Conservation (phyloP, 2,888 invertebrate species). For the Standfussiana lucernea region DNA sequence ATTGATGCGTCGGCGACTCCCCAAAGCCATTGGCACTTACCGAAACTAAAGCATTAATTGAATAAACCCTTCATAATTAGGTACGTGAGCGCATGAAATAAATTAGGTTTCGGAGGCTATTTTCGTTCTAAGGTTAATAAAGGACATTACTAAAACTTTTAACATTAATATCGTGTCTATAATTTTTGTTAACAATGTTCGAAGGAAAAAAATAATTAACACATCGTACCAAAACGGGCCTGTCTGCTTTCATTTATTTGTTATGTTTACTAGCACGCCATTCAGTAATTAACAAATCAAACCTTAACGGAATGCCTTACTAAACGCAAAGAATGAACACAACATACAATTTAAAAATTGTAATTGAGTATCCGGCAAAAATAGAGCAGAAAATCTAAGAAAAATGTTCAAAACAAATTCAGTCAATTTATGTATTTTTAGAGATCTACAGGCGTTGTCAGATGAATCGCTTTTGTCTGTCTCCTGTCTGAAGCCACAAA, state of each 20-base stretch:
- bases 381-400: conserved; percentile 1
- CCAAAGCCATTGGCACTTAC: conserved; percentile 73
- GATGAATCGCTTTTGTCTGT: conserved; percentile 47
- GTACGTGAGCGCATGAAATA: conserved; percentile 58
- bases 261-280: conserved; percentile 61
- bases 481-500: conserved; percentile 47
- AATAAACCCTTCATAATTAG: conserved; percentile 70
- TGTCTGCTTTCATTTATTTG: conserved; percentile 53
- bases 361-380: conserved; percentile 9
- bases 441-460: conserved; percentile 33
- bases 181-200: conserved; percentile 45
- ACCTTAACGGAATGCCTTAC: conserved; percentile 34
- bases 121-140: conserved; percentile 27
- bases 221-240: conserved; percentile 45
- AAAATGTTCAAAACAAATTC: conserved; percentile 20
- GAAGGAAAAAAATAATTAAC: conserved; percentile 48
- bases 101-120: conserved; percentile 36
- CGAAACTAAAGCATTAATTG: conserved; percentile 78
- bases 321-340: conserved; percentile 24
- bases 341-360: not conserved
- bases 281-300: conserved; percentile 59
- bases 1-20: conserved; percentile 85
- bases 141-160: conserved; percentile 30
- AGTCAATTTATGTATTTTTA: conserved; percentile 37
- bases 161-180: conserved; percentile 27